Conservation (phyloP, 2,888 invertebrate genomes). For the Apodemia mormo region DNA sequence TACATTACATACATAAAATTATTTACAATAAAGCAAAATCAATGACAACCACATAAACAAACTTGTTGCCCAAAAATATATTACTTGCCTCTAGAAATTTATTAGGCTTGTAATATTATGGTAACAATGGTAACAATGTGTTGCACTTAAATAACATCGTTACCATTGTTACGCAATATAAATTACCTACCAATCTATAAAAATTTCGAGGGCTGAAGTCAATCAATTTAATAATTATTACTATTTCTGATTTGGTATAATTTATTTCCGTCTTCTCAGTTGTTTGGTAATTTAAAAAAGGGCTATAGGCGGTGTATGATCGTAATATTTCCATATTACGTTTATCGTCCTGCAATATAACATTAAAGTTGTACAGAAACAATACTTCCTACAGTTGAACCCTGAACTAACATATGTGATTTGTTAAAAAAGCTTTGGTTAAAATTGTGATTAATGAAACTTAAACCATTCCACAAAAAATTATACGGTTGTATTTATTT, state of each 20-base stretch:
- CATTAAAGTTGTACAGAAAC: too few species aligned
- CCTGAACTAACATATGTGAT: background rate
- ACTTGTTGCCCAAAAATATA: background rate
- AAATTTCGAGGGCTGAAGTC: background rate
- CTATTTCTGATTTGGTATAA: constrained; percentile 11
- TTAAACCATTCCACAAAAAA: too few species aligned
- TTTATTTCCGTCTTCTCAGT: background rate
- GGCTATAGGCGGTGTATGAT: too few species aligned
- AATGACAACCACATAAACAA: background rate
- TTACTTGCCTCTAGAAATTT: background rate
- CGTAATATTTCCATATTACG: too few species aligned
- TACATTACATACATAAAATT: constrained; percentile 38
- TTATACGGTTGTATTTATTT: too few species aligned
- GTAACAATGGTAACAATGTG: background rate
- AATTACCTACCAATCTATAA: too few species aligned
- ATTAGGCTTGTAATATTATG: background rate
- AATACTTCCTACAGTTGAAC: too few species aligned
- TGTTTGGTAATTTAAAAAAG: constrained; percentile 3
- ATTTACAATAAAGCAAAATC: constrained; percentile 8
- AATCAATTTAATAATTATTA: constrained; percentile 4
- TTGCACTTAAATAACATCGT: background rate
- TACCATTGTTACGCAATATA: too few species aligned
- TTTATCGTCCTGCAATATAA: too few species aligned
- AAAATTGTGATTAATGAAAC: too few species aligned
- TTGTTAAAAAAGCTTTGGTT: background rate